Conservation (phyloP, 1,140 invertebrate species). For the Papilio dardanus region DNA sequence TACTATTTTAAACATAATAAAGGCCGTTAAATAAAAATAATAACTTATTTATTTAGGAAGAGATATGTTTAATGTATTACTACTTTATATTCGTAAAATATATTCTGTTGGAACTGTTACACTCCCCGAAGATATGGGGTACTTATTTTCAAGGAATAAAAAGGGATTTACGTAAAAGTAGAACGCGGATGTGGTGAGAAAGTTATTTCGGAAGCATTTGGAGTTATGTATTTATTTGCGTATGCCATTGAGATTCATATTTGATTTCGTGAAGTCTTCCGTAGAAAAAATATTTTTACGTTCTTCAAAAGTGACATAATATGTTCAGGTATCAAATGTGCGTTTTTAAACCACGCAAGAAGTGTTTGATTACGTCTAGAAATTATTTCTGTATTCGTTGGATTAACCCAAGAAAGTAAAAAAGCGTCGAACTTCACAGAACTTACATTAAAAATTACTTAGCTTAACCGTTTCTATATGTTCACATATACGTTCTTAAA, state of each 20-base stretch:
- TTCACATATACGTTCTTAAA: not conserved
- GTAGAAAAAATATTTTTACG: not conserved
- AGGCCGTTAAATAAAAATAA: not conserved
- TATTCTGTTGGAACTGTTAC: not conserved
- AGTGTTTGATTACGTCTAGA: no score
- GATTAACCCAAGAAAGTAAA: no score
- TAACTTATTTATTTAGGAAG: not conserved
- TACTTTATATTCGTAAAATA: constrained; percentile 3
- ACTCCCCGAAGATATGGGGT: not conserved
- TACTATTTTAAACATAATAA: not conserved
- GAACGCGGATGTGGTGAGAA: constrained; percentile 7
- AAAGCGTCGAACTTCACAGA: no score
- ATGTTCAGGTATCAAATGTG: no score
- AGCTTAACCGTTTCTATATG: no score
- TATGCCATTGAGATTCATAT: constrained; percentile 1
- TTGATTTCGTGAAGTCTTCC: not conserved
- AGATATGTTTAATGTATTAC: constrained; percentile 2
- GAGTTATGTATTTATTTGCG: constrained; percentile 2
- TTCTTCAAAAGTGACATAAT: no score
- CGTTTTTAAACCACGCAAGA: no score
- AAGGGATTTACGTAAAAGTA: constrained; percentile 12
- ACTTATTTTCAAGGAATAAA: constrained; percentile 19
- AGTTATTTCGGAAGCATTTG: constrained; percentile 18
- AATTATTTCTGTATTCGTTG: no score
- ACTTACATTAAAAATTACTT: no score